Conservation (phyloP, 2,113 vertebrate species). For the Motacilla alba region DNA sequence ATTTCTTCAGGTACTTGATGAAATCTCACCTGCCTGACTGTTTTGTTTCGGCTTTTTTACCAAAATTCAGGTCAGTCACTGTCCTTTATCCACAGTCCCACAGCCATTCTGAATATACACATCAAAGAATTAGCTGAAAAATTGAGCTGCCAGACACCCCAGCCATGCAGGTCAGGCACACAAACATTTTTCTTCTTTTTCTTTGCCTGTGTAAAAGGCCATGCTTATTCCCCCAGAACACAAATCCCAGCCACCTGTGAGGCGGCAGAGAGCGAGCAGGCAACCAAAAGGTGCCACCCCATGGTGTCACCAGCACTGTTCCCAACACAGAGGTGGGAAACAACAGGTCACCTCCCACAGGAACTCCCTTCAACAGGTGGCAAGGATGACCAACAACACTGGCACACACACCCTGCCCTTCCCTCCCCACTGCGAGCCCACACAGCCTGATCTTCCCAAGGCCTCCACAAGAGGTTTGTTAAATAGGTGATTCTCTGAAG, state of each 20-base stretch:
- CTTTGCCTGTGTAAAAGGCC: not conserved
- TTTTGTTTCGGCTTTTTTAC: not conserved
- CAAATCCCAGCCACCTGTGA: not conserved
- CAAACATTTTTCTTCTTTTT: not conserved
- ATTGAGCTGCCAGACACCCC: not conserved
- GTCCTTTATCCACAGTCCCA: not conserved
- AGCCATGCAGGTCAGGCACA: not conserved
- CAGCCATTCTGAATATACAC: not conserved
- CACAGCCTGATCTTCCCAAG: not conserved
- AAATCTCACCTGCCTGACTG: not conserved
- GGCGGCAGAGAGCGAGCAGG: not conserved
- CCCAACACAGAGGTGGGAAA: accelerated
- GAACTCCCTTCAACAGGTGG: not conserved
- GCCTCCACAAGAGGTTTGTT: not conserved
- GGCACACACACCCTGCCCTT: not conserved
- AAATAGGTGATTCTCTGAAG: not conserved
- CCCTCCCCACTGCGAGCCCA: not conserved
- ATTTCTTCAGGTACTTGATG: not conserved
- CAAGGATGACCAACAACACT: not conserved
- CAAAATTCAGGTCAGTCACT: conserved; percentile 7
- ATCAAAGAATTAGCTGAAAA: not conserved
- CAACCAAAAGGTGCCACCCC: not conserved
- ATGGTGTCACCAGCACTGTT: accelerated
- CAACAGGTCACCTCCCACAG: not conserved
- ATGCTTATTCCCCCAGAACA: accelerated